phyloP scores from a whole-genome alignment of 2,113 vertebrate genomes.

The Chloropsis cyanopogon region DNA sequence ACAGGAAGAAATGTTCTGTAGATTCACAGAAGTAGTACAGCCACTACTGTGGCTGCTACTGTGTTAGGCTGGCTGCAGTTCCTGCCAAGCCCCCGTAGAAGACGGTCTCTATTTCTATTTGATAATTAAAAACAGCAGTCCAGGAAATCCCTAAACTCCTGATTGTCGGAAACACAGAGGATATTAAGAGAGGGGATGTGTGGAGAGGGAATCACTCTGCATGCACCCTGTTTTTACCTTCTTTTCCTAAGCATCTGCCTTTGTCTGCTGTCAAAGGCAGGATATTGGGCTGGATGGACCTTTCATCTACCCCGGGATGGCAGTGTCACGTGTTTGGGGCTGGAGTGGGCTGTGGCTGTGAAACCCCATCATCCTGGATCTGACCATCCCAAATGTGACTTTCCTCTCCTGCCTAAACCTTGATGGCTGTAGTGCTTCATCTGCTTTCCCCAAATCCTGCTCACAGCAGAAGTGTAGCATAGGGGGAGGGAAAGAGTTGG shows the following conservation, averaged over 20 bases:
- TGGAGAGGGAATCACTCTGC: not conserved
- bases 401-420: not conserved
- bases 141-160: conserved; percentile 31
- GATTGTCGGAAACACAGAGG: not conserved
- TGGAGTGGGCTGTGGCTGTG: not conserved
- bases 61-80: not conserved
- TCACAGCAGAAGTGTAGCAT: not conserved
- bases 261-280: not conserved
- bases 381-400: not conserved
- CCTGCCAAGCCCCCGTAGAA: not conserved
- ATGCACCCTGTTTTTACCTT: not conserved
- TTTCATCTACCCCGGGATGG: not conserved
- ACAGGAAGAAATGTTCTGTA: not conserved
- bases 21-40: not conserved
- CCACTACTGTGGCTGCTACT: not conserved
- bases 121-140: not conserved
- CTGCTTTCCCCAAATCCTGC: not conserved
- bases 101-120: not conserved
- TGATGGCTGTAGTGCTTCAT: not conserved
- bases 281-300: not conserved
- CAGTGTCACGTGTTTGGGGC: not conserved
- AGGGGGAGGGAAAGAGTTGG: not conserved
- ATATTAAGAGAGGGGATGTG: not conserved
- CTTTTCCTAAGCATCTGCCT: not conserved
- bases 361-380: not conserved